These are phyloP conservation scores for Trinorchestia longiramus DNA, from an alignment of 1,140 invertebrate species.

Conservation along the genomic window DNA sequence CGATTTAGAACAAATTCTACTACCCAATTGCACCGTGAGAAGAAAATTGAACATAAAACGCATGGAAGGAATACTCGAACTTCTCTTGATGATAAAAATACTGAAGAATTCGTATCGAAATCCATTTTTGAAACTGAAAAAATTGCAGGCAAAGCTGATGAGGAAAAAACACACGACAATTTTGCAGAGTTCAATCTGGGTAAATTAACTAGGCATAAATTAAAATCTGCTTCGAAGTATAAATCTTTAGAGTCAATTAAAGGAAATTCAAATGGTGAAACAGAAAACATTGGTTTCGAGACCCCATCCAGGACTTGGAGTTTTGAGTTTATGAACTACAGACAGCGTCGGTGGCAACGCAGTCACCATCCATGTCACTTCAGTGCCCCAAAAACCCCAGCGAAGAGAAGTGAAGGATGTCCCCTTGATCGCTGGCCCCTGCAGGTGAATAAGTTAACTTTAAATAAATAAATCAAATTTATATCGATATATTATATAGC, in stretches of 20 bases:
- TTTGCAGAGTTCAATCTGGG: neutral
- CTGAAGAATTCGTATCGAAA: neutral
- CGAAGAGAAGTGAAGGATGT: neutral
- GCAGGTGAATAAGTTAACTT: constrained; percentile 14
- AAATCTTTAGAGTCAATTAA: neutral
- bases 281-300: neutral
- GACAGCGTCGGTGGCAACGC: neutral
- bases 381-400: neutral
- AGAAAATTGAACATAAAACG: neutral
- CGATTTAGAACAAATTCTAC: neutral
- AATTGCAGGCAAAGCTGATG: neutral
- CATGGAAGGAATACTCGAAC: neutral
- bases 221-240: neutral
- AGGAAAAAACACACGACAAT: neutral
- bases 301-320: neutral
- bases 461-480: too few species aligned
- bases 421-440: neutral
- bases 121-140: neutral
- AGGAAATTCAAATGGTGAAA: neutral
- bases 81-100: neutral
- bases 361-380: neutral
- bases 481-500: neutral
- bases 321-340: neutral
- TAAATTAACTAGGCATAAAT: neutral
- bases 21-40: neutral